A percentile compares a stretch with the other conserved stretches of the same genome.
Evolutionary conservation across 2,113 vertebrate genomes (phyloP).

Genomic region (Gallinago jamesoni): DNA sequence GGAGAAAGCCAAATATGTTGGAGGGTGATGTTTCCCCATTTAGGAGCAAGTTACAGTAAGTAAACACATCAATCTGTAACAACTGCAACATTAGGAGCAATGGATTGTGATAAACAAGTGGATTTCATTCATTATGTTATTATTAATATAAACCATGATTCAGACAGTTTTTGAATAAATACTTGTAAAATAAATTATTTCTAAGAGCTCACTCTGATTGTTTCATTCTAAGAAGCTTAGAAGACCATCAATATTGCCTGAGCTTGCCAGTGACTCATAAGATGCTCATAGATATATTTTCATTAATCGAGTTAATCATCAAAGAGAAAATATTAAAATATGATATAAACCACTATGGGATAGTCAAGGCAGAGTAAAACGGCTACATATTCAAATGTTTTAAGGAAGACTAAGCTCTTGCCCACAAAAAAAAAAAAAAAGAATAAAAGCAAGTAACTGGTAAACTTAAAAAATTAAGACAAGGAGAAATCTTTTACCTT

Average conservation of each 20-base stretch:
- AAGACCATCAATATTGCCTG: neutral
- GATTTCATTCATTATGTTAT: neutral
- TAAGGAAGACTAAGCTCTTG: neutral
- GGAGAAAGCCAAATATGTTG: neutral
- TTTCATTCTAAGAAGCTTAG: neutral
- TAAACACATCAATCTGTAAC: neutral
- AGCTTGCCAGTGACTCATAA: neutral
- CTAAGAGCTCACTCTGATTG: neutral
- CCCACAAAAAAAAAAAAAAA: neutral
- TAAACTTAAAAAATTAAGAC: neutral
- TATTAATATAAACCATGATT: neutral
- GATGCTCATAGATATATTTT: neutral
- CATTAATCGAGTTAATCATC: neutral
- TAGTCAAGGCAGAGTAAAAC: neutral
- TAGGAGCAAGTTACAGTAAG: neutral
- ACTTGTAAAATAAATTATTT: neutral
- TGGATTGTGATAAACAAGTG: neutral
- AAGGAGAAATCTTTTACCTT: constrained; percentile 17
- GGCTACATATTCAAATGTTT: neutral
- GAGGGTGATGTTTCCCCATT: neutral
- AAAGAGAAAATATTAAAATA: neutral
- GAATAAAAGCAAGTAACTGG: neutral
- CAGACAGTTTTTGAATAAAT: neutral
- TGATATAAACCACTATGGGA: neutral
- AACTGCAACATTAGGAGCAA: neutral